These are phyloP conservation scores for Ditula angustiorana DNA, from an alignment of 2,888 invertebrate species.

Conservation along the genomic window DNA sequence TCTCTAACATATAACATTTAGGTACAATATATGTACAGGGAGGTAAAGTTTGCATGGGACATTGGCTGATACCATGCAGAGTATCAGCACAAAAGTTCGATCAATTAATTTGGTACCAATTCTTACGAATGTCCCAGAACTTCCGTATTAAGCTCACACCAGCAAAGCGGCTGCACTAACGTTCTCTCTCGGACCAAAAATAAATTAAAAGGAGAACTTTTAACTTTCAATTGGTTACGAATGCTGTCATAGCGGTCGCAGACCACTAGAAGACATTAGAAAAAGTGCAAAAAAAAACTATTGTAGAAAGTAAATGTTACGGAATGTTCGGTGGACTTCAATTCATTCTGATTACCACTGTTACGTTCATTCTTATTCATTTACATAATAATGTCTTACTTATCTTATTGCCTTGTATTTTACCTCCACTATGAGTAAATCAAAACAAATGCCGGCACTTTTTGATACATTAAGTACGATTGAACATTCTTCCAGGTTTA, in stretches of 20 bases:
- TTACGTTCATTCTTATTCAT: conserved; percentile 5
- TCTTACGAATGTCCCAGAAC: too few relatives aligned
- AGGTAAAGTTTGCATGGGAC: too few relatives aligned
- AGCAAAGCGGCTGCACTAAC: conserved; percentile 8
- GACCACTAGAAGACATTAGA: conserved; percentile 39
- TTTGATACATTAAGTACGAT: too few relatives aligned
- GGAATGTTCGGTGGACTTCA: conserved; percentile 27
- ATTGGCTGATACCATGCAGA: too few relatives aligned
- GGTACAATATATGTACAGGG: too few relatives aligned
- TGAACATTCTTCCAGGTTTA: too few relatives aligned
- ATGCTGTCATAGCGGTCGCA: conserved; percentile 30
- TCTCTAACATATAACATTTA: too few relatives aligned
- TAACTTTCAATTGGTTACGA: conserved; percentile 40
- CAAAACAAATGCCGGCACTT: too few relatives aligned
- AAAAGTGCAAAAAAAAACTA: conserved; percentile 49
- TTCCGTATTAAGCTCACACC: neutral
- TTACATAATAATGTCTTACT: conserved; percentile 1
- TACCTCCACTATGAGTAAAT: too few relatives aligned
- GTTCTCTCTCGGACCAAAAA: conserved; percentile 31
- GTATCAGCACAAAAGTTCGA: too few relatives aligned
- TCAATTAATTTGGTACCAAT: too few relatives aligned
- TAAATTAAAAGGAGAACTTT: conserved; percentile 33
- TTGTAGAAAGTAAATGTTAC: conserved; percentile 49
- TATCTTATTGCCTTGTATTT: too few relatives aligned
- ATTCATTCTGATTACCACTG: conserved; percentile 21